Evolutionary conservation across 2,888 invertebrate genomes (phyloP).

Genomic region (Trisateles emortualis): DNA sequence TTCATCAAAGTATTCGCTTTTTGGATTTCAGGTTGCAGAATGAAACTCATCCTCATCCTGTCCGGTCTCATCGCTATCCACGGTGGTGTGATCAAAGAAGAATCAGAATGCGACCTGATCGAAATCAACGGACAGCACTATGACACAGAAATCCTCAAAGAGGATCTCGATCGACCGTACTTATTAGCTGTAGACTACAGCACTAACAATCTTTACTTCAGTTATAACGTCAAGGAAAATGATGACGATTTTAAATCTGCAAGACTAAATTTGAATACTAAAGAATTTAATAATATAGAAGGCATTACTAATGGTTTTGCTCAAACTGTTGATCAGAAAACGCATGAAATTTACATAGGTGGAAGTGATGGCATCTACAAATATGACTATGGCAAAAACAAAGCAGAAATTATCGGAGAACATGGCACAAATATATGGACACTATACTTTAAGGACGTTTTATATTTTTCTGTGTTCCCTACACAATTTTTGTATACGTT

Average conservation of each 20-base stretch:
- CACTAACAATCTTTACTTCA: constrained; percentile 70
- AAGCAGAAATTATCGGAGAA: constrained; percentile 57
- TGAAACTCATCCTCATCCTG: constrained; percentile 55
- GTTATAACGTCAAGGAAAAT: constrained; percentile 57
- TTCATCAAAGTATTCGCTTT: not conserved
- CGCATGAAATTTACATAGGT: constrained; percentile 68
- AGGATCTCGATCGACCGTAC: constrained; percentile 66
- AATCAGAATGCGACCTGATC: constrained; percentile 56
- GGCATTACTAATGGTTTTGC: constrained; percentile 68
- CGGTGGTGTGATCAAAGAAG: constrained; percentile 56
- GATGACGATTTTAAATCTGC: constrained; percentile 64
- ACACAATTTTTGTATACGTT: constrained; percentile 65
- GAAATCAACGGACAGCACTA: constrained; percentile 57
- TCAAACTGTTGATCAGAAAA: constrained; percentile 66
- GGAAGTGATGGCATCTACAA: constrained; percentile 71
- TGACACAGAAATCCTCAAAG: constrained; percentile 60
- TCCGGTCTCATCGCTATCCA: constrained; percentile 48
- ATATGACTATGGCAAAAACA: constrained; percentile 61
- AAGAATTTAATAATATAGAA: constrained; percentile 61
- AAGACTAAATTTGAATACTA: constrained; percentile 64
- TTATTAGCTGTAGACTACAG: constrained; percentile 65
- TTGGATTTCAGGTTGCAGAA: constrained; percentile 43
- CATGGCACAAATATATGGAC: constrained; percentile 65
- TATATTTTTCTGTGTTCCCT: constrained; percentile 70
- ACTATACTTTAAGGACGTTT: constrained; percentile 65